Evolutionary conservation across 2,797 vertebrate genomes (phyloP), one percentile per base, ranked within the genome.

Genomic region (Hybognathus amarus): DNA sequence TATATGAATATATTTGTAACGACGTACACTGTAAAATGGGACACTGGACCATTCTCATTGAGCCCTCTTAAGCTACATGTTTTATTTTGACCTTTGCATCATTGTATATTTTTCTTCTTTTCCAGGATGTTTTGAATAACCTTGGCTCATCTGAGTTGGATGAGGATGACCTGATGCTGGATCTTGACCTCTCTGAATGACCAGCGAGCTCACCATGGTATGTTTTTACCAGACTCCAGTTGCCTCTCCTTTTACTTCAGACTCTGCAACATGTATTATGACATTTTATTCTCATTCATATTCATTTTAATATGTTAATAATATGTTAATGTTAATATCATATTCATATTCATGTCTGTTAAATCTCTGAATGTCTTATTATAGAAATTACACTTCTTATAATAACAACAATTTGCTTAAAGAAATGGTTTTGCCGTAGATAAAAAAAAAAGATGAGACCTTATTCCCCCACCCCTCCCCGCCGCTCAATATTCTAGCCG

Each of bases 141-240:
- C 92, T 99, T 91, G 97, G 98, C 40, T 99, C 98, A 42, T 99
- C 97, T 85, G 98, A 99, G 88, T 89, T 99, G 88, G 98, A 99
- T 91, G 98, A 99, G 91, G 98, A 99, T 89, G 98, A 99, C 89
- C 93, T 99, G 18, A 99, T 99, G 98, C 92, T 99, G 87, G 98
- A 99, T 90, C 91, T 99, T 89, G 98, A 99, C 89, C 96, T 98
- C 87, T 94, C 97, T 52, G 98, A n/a, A 99, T 80, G 97, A 99
- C 79, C 97, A 98, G 59, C 95, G 96, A 36, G 96, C 93, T 89
- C 95, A 81, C 73, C 95, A 97, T 27, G 97, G 97, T 99, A 96
- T 93, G 87, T 59, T 71, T 78, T 27, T 13, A 6, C 30, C 10
- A 77, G 73, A 77, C 36, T 67, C 38, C 8, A 56, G 50, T 56